Conservation (phyloP, 2,888 invertebrate genomes). For the Orgyia antiqua region DNA sequence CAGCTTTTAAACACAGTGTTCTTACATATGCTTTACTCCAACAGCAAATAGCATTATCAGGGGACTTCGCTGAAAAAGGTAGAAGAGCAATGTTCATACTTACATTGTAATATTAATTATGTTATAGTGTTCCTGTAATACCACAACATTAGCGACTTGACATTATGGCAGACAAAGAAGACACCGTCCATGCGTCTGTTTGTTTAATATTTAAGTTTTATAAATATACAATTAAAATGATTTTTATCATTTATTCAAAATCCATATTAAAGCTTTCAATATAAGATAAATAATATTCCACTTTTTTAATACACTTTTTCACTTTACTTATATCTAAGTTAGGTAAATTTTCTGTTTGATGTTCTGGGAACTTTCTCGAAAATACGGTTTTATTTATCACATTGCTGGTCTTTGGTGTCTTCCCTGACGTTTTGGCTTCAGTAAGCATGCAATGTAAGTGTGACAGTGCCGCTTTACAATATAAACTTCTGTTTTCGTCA, state of each 20-base stretch:
- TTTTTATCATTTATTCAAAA: constrained; percentile 40
- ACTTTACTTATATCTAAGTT: constrained; percentile 73
- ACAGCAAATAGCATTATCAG: too few species aligned
- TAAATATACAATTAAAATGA: too few species aligned
- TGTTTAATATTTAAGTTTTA: too few species aligned
- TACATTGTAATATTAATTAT: too few species aligned
- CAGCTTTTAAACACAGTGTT: too few species aligned
- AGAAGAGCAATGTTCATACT: too few species aligned
- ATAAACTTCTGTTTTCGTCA: constrained; percentile 68
- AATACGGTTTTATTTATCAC: constrained; percentile 48
- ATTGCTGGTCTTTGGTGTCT: constrained; percentile 20
- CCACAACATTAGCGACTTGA: too few species aligned
- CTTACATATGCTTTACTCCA: too few species aligned
- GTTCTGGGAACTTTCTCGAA: constrained; percentile 76
- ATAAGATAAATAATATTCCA: constrained; percentile 85
- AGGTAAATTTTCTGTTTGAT: constrained; percentile 63
- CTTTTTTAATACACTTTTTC: constrained; percentile 79
- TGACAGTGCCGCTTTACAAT: constrained; percentile 82
- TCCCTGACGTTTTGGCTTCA: constrained; percentile 48
- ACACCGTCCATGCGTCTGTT: too few species aligned
- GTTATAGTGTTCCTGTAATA: too few species aligned
- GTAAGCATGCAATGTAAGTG: constrained; percentile 79
- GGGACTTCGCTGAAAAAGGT: too few species aligned
- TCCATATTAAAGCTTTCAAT: constrained; percentile 61
- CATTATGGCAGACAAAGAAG: too few species aligned